These are phyloP conservation scores for Tinea pellionella DNA, from an alignment of 2,888 invertebrate species.

Conservation along the genomic window DNA sequence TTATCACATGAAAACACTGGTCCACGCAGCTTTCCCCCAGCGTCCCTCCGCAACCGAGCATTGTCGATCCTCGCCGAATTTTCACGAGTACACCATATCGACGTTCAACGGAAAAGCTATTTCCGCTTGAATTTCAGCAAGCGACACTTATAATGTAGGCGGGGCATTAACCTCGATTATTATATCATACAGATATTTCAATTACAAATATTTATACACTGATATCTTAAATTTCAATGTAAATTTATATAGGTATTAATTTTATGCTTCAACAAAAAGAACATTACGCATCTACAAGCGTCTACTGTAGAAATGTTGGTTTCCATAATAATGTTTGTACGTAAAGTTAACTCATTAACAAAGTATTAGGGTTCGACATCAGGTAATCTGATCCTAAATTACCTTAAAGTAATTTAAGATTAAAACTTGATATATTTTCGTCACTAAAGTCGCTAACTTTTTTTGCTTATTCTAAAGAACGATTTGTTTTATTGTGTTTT, in stretches of 20 bases:
- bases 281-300: too few relatives aligned
- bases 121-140: conserved; percentile 56
- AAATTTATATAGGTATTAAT: not conserved
- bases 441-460: too few relatives aligned
- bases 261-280: not conserved
- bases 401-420: conserved; percentile 6
- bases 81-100: conserved; percentile 44
- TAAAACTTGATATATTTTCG: conserved; percentile 14
- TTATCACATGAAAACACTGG: conserved; percentile 27
- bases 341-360: too few relatives aligned
- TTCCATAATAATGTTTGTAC: too few relatives aligned
- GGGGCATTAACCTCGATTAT: not conserved
- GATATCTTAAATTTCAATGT: not conserved
- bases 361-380: too few relatives aligned
- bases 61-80: conserved; percentile 34
- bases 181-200: not conserved
- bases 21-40: conserved; percentile 38
- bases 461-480: too few relatives aligned
- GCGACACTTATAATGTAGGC: not conserved
- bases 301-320: too few relatives aligned
- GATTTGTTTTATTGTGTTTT: conserved; percentile 12
- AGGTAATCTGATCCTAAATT: conserved; percentile 14
- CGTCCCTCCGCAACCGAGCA: conserved; percentile 28
- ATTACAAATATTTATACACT: not conserved
- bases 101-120: conserved; percentile 49